These are phyloP conservation scores for Anomalospiza imberbis DNA, from an alignment of 2,797 vertebrate genomes.

Conservation along the genomic window DNA sequence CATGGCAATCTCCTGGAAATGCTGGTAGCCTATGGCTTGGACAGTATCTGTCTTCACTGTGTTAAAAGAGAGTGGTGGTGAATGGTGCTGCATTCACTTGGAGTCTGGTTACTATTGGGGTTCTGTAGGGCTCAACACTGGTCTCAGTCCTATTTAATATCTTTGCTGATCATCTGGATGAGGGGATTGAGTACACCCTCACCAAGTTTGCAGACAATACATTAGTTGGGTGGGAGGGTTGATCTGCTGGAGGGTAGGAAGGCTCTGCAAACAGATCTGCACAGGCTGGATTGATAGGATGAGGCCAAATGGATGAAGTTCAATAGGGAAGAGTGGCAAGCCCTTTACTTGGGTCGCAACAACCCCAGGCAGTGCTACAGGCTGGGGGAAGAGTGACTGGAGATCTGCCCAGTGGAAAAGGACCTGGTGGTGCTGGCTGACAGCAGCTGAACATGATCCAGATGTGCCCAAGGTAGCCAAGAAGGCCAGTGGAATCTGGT, in stretches of 20 bases:
- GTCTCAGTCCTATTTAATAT: background rate
- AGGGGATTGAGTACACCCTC: background rate
- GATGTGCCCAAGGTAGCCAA: background rate
- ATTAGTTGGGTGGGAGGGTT: background rate
- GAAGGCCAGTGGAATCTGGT: background rate
- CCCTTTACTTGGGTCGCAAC: background rate
- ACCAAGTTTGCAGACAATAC: background rate
- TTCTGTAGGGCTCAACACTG: fast-evolving
- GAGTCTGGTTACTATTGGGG: fast-evolving
- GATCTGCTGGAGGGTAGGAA: background rate
- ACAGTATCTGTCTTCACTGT: background rate
- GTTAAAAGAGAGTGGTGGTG: background rate
- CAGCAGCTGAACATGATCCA: background rate
- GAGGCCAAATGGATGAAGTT: background rate
- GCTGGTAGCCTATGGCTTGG: background rate
- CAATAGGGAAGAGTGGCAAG: fast-evolving
- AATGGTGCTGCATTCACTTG: too few species aligned
- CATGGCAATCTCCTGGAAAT: background rate
- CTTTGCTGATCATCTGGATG: background rate
- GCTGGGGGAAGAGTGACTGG: background rate
- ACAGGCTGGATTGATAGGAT: background rate
- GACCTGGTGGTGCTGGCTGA: fast-evolving
- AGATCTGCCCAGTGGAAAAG: background rate
- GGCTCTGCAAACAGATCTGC: background rate
- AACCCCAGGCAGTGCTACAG: background rate